phyloP scores from a whole-genome alignment of 1,140 invertebrate genomes.

The Cydia fagiglandana region DNA sequence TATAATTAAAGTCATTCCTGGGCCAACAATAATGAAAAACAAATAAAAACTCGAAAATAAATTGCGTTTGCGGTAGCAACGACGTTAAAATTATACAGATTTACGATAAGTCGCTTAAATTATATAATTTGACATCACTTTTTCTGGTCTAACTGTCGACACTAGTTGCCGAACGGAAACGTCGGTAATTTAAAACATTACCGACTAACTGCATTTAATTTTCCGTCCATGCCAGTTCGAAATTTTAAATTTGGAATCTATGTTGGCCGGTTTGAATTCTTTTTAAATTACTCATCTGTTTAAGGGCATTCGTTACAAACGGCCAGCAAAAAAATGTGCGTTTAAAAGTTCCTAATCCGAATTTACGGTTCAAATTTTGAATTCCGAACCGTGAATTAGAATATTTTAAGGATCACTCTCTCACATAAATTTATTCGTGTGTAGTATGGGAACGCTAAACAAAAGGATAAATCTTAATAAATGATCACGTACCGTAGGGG shows the following conservation, averaged over 20 bases:
- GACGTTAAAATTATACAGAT: slow-evolving; percentile 26
- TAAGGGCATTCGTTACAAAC: not conserved
- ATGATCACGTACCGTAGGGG: slow-evolving; percentile 33
- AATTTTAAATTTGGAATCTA: slow-evolving; percentile 17
- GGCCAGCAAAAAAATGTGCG: not conserved
- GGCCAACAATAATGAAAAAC: not conserved
- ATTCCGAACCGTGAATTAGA: slow-evolving; percentile 18
- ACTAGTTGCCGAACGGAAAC: slow-evolving; percentile 4
- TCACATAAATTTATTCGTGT: slow-evolving; percentile 36
- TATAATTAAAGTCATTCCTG: slow-evolving; percentile 27
- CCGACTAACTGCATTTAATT: slow-evolving; percentile 26
- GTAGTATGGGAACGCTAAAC: slow-evolving; percentile 35
- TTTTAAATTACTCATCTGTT: slow-evolving; percentile 1
- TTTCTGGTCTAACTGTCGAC: not conserved
- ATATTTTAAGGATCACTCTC: slow-evolving; percentile 31
- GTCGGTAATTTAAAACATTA: slow-evolving; percentile 30
- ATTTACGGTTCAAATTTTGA: slow-evolving; percentile 30
- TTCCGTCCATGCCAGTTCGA: slow-evolving; percentile 12
- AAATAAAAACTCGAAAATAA: slow-evolving; percentile 20
- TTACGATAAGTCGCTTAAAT: slow-evolving; percentile 17
- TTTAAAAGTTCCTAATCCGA: slow-evolving; percentile 17
- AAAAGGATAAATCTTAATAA: slow-evolving; percentile 38
- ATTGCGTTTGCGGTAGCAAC: slow-evolving; percentile 25
- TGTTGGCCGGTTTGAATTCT: not conserved
- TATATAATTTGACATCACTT: slow-evolving; percentile 13